These are phyloP conservation scores for Temnopleurus reevesii DNA, from an alignment of 53 echinoderm and acorn worm genomes.

Conservation along the genomic window DNA sequence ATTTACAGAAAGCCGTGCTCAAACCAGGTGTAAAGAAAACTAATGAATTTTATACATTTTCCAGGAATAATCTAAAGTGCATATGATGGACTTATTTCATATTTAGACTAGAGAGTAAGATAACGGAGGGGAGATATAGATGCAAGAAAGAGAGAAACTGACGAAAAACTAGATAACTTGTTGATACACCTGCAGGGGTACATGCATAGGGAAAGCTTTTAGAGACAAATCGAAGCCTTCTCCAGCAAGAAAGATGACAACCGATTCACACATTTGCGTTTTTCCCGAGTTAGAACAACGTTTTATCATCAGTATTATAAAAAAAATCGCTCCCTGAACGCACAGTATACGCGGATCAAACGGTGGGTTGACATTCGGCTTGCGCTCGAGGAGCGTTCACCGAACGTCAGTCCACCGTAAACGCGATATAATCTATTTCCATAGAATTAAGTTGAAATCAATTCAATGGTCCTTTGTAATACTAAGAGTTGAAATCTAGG, in stretches of 20 bases:
- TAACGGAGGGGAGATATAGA: neutral
- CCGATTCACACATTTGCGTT: neutral
- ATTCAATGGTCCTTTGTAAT: too few species aligned
- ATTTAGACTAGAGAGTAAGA: neutral
- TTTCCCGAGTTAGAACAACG: too few species aligned
- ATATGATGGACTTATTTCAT: neutral
- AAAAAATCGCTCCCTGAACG: too few species aligned
- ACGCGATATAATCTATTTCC: too few species aligned
- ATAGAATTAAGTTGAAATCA: too few species aligned
- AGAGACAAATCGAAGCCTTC: neutral
- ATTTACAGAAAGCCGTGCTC: neutral
- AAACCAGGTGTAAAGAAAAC: neutral
- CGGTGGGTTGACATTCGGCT: too few species aligned
- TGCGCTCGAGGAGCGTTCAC: too few species aligned
- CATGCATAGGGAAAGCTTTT: constrained; percentile 34
- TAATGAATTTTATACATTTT: neutral
- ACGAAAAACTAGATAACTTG: constrained; percentile 5
- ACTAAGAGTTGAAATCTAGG: too few species aligned
- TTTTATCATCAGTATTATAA: too few species aligned
- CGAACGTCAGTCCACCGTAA: too few species aligned
- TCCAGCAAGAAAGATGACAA: neutral
- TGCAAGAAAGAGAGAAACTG: neutral
- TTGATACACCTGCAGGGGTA: constrained; percentile 44
- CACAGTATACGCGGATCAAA: too few species aligned
- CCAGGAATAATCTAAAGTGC: neutral